A percentile compares a stretch with the other conserved stretches of the same genome.
These are phyloP conservation scores for Halcyon smyrnensis DNA, from an alignment of 2,797 vertebrate species.

Conservation along the genomic window DNA sequence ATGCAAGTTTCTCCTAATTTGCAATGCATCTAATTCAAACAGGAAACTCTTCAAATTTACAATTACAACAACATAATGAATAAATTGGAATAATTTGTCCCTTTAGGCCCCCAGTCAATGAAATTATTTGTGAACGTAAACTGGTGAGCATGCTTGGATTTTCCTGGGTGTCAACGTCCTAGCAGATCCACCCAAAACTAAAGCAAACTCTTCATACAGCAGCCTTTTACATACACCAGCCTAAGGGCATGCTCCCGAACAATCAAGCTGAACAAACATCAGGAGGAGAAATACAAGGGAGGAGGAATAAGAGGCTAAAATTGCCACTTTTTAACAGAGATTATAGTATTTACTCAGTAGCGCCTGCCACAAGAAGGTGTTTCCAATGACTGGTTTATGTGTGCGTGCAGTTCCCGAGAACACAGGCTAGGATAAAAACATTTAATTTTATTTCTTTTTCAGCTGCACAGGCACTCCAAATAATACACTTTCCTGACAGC, in stretches of 20 bases:
- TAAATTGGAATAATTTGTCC: background rate
- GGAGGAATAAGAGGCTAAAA: background rate
- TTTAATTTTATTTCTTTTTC: background rate
- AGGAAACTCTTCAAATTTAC: background rate
- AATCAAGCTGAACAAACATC: background rate
- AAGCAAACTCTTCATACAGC: background rate
- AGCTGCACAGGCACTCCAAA: conserved; percentile 2
- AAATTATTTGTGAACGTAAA: background rate
- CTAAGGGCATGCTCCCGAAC: background rate
- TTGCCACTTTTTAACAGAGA: background rate
- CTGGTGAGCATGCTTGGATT: background rate
- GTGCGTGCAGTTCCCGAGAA: background rate
- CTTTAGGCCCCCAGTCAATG: background rate
- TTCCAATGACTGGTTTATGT: background rate
- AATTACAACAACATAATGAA: background rate
- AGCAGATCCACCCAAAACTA: background rate
- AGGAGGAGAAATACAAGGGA: background rate
- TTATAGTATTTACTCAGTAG: conserved; percentile 1
- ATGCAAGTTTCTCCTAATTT: background rate
- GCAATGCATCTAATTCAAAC: background rate
- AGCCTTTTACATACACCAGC: background rate
- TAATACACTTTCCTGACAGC: background rate
- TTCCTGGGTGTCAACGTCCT: background rate
- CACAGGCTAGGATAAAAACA: background rate
- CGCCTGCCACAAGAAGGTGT: background rate